phyloP scores from a whole-genome alignment of 2,113 vertebrate species.

The Indicator maculatus region DNA sequence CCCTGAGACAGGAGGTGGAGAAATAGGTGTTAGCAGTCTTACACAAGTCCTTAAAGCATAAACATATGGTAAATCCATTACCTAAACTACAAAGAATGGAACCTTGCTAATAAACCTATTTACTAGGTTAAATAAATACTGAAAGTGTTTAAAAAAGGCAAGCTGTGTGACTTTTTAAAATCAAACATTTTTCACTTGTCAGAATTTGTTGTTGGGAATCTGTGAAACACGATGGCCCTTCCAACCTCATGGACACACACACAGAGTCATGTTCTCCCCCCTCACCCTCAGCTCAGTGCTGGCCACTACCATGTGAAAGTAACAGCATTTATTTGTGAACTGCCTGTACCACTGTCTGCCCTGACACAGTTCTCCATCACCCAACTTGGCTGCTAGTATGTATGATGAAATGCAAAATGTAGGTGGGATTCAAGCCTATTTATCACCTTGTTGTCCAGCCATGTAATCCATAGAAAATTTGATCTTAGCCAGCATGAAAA shows the following conservation, averaged over 20 bases:
- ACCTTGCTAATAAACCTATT: slow-evolving; percentile 82
- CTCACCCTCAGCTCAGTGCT: background rate
- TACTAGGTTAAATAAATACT: slow-evolving; percentile 84
- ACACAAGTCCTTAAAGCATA: slow-evolving; percentile 78
- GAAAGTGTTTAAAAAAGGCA: slow-evolving; percentile 76
- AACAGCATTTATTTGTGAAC: background rate
- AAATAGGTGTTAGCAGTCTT: slow-evolving; percentile 76
- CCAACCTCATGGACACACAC: slow-evolving; percentile 51
- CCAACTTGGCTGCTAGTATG: background rate
- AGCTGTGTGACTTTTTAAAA: slow-evolving; percentile 70
- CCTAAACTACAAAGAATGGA: slow-evolving; percentile 82
- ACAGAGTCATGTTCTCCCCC: background rate
- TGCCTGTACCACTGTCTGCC: background rate
- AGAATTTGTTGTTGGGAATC: slow-evolving; percentile 75
- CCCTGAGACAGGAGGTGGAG: slow-evolving; percentile 75
- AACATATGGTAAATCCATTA: slow-evolving; percentile 84
- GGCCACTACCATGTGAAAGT: background rate
- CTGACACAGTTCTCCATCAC: background rate
- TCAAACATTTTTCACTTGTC: slow-evolving; percentile 81
- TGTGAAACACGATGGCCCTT: slow-evolving; percentile 59
- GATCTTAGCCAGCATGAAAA: background rate
- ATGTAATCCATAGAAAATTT: background rate
- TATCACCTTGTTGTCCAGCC: background rate
- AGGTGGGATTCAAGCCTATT: background rate
- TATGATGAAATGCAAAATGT: background rate